These are phyloP conservation scores for Siniperca scherzeri DNA, from an alignment of 2,797 vertebrate species.

Conservation along the genomic window DNA sequence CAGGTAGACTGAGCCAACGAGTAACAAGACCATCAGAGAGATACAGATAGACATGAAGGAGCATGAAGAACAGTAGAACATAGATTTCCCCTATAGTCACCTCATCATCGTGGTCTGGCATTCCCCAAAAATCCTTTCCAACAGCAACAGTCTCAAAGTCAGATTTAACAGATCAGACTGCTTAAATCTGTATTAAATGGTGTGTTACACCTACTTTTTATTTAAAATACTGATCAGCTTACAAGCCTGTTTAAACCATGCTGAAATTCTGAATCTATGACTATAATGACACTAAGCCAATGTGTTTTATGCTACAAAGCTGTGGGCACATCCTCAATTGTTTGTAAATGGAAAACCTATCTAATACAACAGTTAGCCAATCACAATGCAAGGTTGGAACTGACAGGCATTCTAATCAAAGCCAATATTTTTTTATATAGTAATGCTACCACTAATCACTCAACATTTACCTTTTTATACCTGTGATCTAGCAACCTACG, in stretches of 20 bases:
- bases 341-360: not conserved
- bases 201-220: conserved; percentile 5
- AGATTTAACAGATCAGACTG: conserved; percentile 39
- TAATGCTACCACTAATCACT: not conserved
- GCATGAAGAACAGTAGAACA: conserved; percentile 6
- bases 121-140: conserved; percentile 22
- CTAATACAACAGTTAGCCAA: not conserved
- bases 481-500: conserved; percentile 10
- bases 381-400: too few species aligned
- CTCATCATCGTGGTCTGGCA: conserved; percentile 27
- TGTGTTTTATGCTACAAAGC: not conserved
- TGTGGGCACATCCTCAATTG: not conserved
- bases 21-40: conserved; percentile 30
- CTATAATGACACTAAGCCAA: not conserved
- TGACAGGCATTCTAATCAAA: not conserved
- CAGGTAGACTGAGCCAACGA: conserved; percentile 2
- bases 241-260: not conserved
- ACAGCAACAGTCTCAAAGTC: conserved; percentile 7
- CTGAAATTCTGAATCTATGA: not conserved
- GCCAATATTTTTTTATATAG: not conserved
- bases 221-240: conserved; percentile 4
- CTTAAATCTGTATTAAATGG: conserved; percentile 14
- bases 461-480: conserved; percentile 7
- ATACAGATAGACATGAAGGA: conserved; percentile 27
- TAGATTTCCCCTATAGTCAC: conserved; percentile 8